Evolutionary conservation across 2,888 invertebrate genomes (phyloP), one percentile per base, ranked within the genome.

Genomic region (Drosophila barbarae): DNA sequence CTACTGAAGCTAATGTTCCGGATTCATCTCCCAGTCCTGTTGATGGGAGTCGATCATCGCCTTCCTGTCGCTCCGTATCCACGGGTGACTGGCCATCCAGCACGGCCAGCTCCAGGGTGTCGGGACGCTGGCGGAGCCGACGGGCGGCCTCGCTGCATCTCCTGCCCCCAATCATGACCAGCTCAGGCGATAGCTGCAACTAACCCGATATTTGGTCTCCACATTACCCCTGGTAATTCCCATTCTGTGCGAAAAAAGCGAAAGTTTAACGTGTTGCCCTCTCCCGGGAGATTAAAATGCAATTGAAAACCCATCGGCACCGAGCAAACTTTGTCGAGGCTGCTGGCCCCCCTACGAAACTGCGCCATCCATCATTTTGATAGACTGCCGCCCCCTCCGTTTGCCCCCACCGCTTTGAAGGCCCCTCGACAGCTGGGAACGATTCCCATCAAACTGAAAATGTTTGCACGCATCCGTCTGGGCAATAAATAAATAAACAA

Each of bases 41-140:
- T 36, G 44, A 5, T 9, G 41, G 28, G 8, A 34, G 21, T 56
- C 34, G 30, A 13, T 55, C 35, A 23, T 47, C 63, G 7, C 51
- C 44, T 30, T 57, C 55, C 0, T 42, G 32, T n/a, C 26, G 57
- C 18, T 53, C 59, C n/a, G 57, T 49, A 12, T 74, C 73, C 36
- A 60, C 70, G 23, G 72, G 89, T 85, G 18, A 21, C 46, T 72
- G 89, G 87, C 23, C 38, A 74, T 90, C 90, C 71, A 91, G 90
- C 77, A 91, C 91, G 82, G 91, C 90, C 86, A 91, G 82, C 86
- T 91, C 91, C 85, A 91, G 76, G 55, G 87, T 86, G 72, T 88
- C 89, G 59, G 88, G 88, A 59, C 88, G 84, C 69, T 80, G 76
- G 26, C 73, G 77, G 32, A 59, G 30, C 18, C 59, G 41, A 28